Conservation (phyloP, 2,797 vertebrate species). For the Cyclopterus lumpus region DNA sequence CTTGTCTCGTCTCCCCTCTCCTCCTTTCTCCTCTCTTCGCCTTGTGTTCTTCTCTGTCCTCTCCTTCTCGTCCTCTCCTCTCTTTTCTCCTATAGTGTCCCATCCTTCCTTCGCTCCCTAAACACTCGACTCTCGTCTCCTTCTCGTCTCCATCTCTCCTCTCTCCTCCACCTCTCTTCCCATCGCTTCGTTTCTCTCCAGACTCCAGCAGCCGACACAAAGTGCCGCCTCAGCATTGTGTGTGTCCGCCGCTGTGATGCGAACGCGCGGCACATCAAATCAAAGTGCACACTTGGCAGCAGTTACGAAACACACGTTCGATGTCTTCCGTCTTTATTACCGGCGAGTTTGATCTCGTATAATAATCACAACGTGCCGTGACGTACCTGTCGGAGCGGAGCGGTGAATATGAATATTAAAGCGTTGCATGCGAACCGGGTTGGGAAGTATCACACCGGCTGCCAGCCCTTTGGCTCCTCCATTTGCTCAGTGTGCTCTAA, state of each 20-base stretch:
- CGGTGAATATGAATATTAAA: constrained; percentile 29
- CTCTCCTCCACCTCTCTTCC: background rate
- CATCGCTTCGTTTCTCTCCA: background rate
- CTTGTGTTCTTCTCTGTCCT: background rate
- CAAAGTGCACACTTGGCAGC: constrained; percentile 38
- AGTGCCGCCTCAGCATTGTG: background rate
- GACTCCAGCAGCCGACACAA: constrained; percentile 7
- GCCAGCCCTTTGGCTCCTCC: background rate
- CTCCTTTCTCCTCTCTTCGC: background rate
- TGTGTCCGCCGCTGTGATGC: background rate
- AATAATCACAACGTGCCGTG: constrained; percentile 36
- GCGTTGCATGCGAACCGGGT: constrained; percentile 24
- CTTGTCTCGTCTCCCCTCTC: background rate
- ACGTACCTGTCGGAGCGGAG: constrained; percentile 33
- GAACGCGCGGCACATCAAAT: constrained; percentile 32
- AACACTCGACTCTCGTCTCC: background rate
- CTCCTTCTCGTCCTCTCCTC: background rate
- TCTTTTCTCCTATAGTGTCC: background rate
- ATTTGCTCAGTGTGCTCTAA: background rate
- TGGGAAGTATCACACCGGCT: constrained; percentile 21
- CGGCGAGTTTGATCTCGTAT: constrained; percentile 40
- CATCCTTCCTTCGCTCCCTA: background rate
- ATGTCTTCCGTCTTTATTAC: constrained; percentile 31
- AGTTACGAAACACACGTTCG: constrained; percentile 20
- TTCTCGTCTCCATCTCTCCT: background rate